Percentiles rank a stretch among this genome's conserved stretches.
Evolutionary conservation across 2,888 invertebrate genomes (phyloP).

Genomic region (Drosophila monieri): DNA sequence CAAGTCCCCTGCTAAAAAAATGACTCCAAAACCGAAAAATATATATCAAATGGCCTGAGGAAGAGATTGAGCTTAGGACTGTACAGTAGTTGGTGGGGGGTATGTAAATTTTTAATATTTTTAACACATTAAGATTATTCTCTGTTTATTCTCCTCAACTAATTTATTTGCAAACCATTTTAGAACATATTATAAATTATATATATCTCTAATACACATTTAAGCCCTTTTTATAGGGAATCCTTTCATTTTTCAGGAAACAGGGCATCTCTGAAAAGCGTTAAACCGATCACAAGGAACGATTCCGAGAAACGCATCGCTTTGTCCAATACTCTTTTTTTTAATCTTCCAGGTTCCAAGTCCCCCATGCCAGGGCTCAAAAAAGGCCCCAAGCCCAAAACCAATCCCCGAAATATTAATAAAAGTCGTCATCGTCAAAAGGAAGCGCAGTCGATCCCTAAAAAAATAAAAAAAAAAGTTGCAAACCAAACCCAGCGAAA

Average conservation of each 20-base stretch:
- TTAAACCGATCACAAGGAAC: slow-evolving; percentile 55
- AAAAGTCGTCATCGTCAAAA: slow-evolving; percentile 77
- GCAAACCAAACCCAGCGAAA: slow-evolving; percentile 25
- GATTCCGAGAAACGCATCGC: slow-evolving; percentile 71
- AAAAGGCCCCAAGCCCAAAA: slow-evolving; percentile 46
- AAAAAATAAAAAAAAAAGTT: slow-evolving; percentile 10
- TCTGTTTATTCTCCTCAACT: not conserved
- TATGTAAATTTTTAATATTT: slow-evolving; percentile 1
- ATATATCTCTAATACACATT: not conserved
- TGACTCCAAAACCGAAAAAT: slow-evolving; percentile 25
- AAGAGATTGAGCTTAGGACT: slow-evolving; percentile 41
- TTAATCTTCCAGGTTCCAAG: slow-evolving; percentile 29
- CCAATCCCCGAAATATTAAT: slow-evolving; percentile 75
- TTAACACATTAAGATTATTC: not conserved
- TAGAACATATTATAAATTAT: not conserved
- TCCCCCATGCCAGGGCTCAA: slow-evolving; percentile 16
- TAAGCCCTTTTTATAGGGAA: slow-evolving; percentile 1
- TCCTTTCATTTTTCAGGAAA: slow-evolving; percentile 15
- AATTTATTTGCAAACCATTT: not conserved
- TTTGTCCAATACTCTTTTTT: slow-evolving; percentile 54
- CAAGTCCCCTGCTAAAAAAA: not conserved
- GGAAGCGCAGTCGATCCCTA: slow-evolving; percentile 66
- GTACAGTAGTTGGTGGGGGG: slow-evolving; percentile 9
- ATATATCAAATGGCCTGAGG: slow-evolving; percentile 24
- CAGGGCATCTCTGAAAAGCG: slow-evolving; percentile 38